Percentiles rank a stretch among this genome's conserved stretches.
Evolutionary conservation across 2,888 invertebrate species (phyloP).

Genomic region (Tipula helvola): DNA sequence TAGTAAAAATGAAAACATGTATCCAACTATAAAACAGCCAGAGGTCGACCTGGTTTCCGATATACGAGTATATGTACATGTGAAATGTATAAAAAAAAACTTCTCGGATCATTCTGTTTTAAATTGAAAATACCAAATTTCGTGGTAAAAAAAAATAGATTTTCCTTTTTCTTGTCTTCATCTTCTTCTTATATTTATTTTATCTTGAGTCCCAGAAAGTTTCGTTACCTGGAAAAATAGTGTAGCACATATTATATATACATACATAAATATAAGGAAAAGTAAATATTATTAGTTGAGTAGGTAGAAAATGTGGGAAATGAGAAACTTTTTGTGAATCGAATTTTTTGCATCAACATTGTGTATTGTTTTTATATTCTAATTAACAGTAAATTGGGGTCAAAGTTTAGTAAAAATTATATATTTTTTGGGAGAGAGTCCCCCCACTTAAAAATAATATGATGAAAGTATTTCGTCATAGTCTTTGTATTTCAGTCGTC

Average conservation of each 20-base stretch:
- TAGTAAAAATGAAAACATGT: not conserved
- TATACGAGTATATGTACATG: not conserved
- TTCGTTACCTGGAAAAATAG: not conserved
- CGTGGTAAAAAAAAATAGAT: not conserved
- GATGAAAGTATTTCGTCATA: not conserved
- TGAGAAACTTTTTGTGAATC: not conserved
- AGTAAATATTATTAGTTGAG: not conserved
- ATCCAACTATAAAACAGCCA: conserved; percentile 6
- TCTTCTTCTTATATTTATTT: not conserved
- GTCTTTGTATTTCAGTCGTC: not conserved
- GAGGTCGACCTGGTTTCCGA: conserved; percentile 9
- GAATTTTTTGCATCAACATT: too few relatives aligned
- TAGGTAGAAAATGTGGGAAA: not conserved
- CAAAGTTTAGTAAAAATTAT: not conserved
- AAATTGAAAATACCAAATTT: not conserved
- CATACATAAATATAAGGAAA: not conserved
- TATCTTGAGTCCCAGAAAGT: not conserved
- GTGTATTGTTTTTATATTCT: too few relatives aligned
- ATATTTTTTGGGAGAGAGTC: not conserved
- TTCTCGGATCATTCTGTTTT: not conserved
- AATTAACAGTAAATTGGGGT: not conserved
- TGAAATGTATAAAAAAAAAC: not conserved
- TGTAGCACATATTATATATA: not conserved
- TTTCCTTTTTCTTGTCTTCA: not conserved
- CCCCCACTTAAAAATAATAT: too few relatives aligned